phyloP scores from a whole-genome alignment of 2,113 vertebrate genomes.

The Phalacrocorax carbo region DNA sequence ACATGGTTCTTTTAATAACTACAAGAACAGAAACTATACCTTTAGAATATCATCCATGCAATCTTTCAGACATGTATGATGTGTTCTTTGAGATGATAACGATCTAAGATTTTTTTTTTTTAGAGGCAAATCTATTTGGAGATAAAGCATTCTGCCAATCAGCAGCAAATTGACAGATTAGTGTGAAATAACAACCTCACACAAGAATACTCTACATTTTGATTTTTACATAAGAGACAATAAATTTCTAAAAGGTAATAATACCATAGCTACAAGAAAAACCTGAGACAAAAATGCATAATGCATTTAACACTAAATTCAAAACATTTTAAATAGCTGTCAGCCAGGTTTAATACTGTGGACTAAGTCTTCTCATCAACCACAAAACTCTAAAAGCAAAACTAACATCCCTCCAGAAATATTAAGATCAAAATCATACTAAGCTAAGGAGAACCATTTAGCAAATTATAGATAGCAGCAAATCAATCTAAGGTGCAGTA shows the following conservation, averaged over 20 bases:
- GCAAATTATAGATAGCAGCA: not conserved
- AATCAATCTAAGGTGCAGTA: not conserved
- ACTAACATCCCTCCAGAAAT: not conserved
- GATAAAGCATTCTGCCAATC: slow-evolving; percentile 20
- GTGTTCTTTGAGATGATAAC: slow-evolving; percentile 1
- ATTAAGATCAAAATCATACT: not conserved
- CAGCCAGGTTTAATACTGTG: not conserved
- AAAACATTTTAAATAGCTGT: not conserved
- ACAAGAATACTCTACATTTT: not conserved
- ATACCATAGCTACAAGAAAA: not conserved
- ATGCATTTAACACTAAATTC: not conserved
- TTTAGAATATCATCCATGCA: not conserved
- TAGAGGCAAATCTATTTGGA: not conserved
- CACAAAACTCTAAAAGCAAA: not conserved
- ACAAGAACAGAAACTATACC: not conserved
- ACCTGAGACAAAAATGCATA: not conserved
- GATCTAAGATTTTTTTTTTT: not conserved
- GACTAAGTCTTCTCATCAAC: not conserved
- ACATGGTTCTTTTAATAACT: not conserved
- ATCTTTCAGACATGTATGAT: not conserved
- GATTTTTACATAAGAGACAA: slow-evolving; percentile 4
- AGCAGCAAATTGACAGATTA: slow-evolving; percentile 6
- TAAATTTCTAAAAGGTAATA: not conserved
- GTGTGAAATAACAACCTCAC: not conserved
- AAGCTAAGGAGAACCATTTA: not conserved